These are phyloP conservation scores for Chromoteleia sp. DNA, from an alignment of 2,888 invertebrate genomes.

Conservation along the genomic window DNA sequence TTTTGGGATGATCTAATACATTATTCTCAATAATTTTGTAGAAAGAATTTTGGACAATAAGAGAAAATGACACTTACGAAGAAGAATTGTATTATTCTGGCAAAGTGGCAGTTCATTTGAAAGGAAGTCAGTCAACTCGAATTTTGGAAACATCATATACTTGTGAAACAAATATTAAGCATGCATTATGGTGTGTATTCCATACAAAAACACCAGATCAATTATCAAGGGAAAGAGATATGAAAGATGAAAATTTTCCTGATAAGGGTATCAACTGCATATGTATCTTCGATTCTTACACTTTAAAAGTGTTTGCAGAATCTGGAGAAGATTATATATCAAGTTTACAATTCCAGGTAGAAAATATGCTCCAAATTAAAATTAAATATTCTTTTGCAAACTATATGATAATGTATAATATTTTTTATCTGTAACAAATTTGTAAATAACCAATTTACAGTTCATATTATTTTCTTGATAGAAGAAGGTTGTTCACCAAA, in stretches of 20 bases:
- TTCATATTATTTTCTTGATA: too few species aligned
- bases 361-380: background rate
- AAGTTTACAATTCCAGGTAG: slow-evolving; percentile 89
- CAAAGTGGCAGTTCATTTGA: slow-evolving; percentile 89
- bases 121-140: slow-evolving; percentile 78
- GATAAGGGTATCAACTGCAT: slow-evolving; percentile 88
- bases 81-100: slow-evolving; percentile 95
- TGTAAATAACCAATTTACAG: too few species aligned
- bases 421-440: background rate
- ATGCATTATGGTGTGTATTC: slow-evolving; percentile 91
- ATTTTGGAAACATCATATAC: slow-evolving; percentile 88
- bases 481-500: too few species aligned
- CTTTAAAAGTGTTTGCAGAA: slow-evolving; percentile 91
- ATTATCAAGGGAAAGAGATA: slow-evolving; percentile 85
- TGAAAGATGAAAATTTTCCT: slow-evolving; percentile 85
- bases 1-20: too few species aligned
- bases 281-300: slow-evolving; percentile 90
- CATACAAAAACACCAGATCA: slow-evolving; percentile 85
- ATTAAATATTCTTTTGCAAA: too few species aligned
- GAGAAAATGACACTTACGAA: slow-evolving; percentile 85
- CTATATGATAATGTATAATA: background rate
- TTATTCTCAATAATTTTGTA: slow-evolving; percentile 9
- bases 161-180: slow-evolving; percentile 92
- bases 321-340: slow-evolving; percentile 94
- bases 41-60: slow-evolving; percentile 84